phyloP scores from a whole-genome alignment of 2,888 invertebrate genomes.

The Blastobasis lacticolella region DNA sequence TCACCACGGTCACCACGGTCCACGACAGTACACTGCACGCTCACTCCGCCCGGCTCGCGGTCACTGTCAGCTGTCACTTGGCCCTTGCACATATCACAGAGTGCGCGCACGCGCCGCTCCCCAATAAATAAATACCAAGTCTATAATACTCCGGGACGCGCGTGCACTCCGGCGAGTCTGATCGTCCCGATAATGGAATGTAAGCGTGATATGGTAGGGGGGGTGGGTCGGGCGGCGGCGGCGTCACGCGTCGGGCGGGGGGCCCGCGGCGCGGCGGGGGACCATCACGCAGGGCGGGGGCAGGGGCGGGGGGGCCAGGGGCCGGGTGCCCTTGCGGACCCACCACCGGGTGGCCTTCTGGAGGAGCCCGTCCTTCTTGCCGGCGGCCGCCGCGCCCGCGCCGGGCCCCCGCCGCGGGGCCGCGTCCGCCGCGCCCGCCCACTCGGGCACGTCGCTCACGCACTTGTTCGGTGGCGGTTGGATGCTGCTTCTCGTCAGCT shows the following conservation, averaged over 20 bases:
- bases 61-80: conserved; percentile 18
- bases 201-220: conserved; percentile 61
- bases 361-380: conserved; percentile 69
- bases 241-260: conserved; percentile 35
- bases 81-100: conserved; percentile 37
- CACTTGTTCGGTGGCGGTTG: conserved; percentile 80
- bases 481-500: conserved; percentile 78
- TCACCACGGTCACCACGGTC: conserved; percentile 2
- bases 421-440: conserved; percentile 49
- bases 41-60: conserved; percentile 18
- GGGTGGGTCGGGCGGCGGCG: conserved; percentile 24
- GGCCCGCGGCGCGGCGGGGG: conserved; percentile 35
- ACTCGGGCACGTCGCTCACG: conserved; percentile 79
- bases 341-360: conserved; percentile 71
- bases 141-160: conserved; percentile 64
- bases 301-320: conserved; percentile 31
- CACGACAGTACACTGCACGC: conserved; percentile 8
- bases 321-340: conserved; percentile 66
- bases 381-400: conserved; percentile 20
- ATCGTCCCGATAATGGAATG: conserved; percentile 70
- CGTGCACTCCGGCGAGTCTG: conserved; percentile 47
- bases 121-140: conserved; percentile 70
- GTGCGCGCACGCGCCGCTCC: conserved; percentile 31
- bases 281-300: conserved; percentile 47
- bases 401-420: conserved; percentile 22